Conservation (phyloP, 2,113 vertebrate species). For the Lasiurus cinereus region DNA sequence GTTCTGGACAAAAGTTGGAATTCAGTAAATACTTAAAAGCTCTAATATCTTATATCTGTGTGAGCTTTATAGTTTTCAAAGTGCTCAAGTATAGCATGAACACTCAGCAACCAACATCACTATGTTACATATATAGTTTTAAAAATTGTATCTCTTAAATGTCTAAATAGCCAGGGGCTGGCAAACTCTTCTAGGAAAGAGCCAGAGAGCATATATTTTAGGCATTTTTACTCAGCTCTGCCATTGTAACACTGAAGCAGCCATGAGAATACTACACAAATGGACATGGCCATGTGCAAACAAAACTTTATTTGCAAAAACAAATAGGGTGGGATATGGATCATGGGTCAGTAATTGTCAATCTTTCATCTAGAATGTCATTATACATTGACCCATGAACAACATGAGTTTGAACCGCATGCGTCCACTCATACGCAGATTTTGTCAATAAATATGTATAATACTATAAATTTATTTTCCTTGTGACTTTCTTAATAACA, state of each 20-base stretch:
- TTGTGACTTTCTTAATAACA: not conserved
- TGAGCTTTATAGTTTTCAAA: not conserved
- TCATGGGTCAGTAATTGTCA: not conserved
- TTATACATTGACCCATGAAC: not conserved
- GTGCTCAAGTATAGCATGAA: not conserved
- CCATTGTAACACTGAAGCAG: not conserved
- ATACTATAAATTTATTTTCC: not conserved
- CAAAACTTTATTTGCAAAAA: conserved; percentile 58
- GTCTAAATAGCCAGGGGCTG: not conserved
- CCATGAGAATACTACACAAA: not conserved
- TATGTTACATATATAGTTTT: not conserved
- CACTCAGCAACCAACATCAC: not conserved
- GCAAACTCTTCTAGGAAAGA: not conserved
- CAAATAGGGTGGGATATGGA: not conserved
- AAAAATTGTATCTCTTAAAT: not conserved
- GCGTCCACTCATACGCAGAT: not conserved
- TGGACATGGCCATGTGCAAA: not conserved
- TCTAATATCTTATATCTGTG: not conserved
- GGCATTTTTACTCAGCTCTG: not conserved
- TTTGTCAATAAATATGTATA: not conserved
- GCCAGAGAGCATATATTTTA: not conserved
- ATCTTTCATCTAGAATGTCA: not conserved
- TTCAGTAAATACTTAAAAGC: not conserved
- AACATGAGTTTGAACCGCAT: not conserved
- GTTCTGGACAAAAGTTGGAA: not conserved